These are phyloP conservation scores for Dilophus febrilis DNA, from an alignment of 2,888 invertebrate genomes.

Conservation along the genomic window DNA sequence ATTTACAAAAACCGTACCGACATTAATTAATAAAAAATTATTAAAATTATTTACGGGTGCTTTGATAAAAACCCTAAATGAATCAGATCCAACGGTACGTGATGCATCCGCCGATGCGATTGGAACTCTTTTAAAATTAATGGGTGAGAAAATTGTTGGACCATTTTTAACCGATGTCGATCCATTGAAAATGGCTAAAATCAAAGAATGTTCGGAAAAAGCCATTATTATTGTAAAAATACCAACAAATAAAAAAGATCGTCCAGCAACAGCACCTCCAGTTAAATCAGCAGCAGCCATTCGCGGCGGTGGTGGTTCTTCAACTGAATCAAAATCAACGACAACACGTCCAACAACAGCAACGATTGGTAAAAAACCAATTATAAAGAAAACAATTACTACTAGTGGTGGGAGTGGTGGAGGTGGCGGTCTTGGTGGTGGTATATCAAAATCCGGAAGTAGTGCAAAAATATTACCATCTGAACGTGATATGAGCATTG, in stretches of 20 bases:
- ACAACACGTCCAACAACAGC: constrained; percentile 10
- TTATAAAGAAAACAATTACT: background rate
- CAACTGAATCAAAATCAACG: constrained; percentile 7
- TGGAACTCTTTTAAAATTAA: constrained; percentile 84
- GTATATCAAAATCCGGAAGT: constrained; percentile 22
- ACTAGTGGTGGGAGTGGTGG: constrained; percentile 10
- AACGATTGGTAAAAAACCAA: constrained; percentile 11
- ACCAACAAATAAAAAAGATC: constrained; percentile 39
- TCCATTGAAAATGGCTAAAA: constrained; percentile 77
- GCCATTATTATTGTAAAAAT: constrained; percentile 69
- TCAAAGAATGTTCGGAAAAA: constrained; percentile 87
- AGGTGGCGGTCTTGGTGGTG: constrained; percentile 7
- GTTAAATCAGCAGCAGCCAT: constrained; percentile 19
- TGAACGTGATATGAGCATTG: constrained; percentile 52
- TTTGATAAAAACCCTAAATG: constrained; percentile 46
- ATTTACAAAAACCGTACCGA: constrained; percentile 63
- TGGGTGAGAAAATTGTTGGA: constrained; percentile 77
- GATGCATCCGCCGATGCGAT: constrained; percentile 87
- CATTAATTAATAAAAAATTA: constrained; percentile 74
- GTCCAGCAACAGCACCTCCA: constrained; percentile 28
- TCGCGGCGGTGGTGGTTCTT: background rate
- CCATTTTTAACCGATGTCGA: constrained; percentile 82
- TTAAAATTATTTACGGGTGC: constrained; percentile 65
- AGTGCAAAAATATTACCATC: constrained; percentile 25
- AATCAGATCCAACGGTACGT: constrained; percentile 71